phyloP scores from a whole-genome alignment of 2,113 vertebrate genomes.

The Pseudopodoces humilis region DNA sequence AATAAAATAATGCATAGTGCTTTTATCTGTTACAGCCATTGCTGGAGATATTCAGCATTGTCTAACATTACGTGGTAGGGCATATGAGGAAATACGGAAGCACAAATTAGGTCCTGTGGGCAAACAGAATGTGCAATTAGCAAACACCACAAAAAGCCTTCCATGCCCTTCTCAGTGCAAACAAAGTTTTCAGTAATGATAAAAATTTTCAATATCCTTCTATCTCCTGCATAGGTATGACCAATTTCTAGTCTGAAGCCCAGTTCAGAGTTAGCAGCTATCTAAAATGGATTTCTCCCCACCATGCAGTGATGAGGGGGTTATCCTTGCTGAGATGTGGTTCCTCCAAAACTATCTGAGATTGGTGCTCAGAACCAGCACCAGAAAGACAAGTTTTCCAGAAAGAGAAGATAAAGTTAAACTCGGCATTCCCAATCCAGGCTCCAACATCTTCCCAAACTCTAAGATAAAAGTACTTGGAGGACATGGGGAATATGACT shows the following conservation, averaged over 20 bases:
- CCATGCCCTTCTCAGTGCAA: not conserved
- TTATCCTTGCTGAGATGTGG: not conserved
- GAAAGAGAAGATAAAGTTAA: not conserved
- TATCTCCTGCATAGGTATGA: not conserved
- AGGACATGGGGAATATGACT: not conserved
- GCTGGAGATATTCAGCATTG: not conserved
- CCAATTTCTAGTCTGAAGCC: not conserved
- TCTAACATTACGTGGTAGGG: not conserved
- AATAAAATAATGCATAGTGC: not conserved
- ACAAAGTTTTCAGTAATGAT: not conserved
- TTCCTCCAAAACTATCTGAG: not conserved
- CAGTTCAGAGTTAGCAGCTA: not conserved
- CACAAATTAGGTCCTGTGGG: not conserved
- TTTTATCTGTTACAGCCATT: not conserved
- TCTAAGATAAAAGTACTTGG: not conserved
- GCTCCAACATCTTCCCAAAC: not conserved
- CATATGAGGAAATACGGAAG: not conserved
- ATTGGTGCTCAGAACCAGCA: not conserved
- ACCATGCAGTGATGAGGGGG: not conserved
- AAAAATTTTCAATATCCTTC: not conserved
- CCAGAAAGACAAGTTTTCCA: not conserved
- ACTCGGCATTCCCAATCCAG: accelerated
- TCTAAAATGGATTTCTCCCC: not conserved
- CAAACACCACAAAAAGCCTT: not conserved
- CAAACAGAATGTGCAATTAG: not conserved